Evolutionary conservation across 2,888 invertebrate species (phyloP).

Genomic region (Mongoloraphidia duomilia): DNA sequence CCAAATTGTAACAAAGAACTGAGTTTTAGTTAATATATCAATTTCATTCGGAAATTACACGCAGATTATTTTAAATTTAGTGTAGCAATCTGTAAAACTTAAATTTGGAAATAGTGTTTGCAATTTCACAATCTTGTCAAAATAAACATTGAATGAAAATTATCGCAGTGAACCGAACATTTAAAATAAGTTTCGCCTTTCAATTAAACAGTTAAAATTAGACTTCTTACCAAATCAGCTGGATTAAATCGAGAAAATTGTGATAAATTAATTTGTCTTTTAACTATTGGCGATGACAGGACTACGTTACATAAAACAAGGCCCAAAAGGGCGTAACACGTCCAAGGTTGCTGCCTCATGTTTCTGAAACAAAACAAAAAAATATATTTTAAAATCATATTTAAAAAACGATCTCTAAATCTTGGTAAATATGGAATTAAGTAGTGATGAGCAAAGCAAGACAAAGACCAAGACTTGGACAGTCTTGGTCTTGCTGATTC

Average conservation of each 20-base stretch:
- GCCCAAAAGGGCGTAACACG: constrained; percentile 19
- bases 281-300: constrained; percentile 22
- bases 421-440: background rate
- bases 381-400: background rate
- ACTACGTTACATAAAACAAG: constrained; percentile 19
- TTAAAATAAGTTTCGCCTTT: no score
- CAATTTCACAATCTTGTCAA: no score
- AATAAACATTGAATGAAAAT: no score
- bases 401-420: background rate
- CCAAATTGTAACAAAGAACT: no score
- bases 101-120: no score
- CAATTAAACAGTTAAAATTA: background rate
- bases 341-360: constrained; percentile 24
- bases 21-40: no score
- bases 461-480: no score
- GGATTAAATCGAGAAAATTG: constrained; percentile 3
- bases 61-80: no score
- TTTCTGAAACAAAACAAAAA: constrained; percentile 20
- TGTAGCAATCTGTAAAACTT: no score
- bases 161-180: no score
- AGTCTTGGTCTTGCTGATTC: no score
- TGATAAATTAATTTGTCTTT: constrained; percentile 18
- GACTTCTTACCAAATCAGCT: background rate
- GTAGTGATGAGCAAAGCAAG: background rate
- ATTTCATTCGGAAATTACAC: no score